A percentile compares a stretch with the other conserved stretches of the same genome.
These are phyloP conservation scores for Calephelis nemesis DNA, from an alignment of 1,140 invertebrate species.

Conservation along the genomic window DNA sequence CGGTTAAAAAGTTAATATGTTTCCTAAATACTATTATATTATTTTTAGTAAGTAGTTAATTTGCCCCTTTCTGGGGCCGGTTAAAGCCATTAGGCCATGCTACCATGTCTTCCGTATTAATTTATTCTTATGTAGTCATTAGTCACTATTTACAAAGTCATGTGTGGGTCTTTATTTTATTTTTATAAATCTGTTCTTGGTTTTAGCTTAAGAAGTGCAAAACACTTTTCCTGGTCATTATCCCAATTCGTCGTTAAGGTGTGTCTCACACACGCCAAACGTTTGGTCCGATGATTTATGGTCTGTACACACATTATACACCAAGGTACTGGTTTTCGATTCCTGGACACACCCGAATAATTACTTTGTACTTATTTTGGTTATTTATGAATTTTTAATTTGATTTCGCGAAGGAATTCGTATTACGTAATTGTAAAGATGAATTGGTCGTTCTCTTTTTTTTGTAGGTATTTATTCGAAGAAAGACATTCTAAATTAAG, in stretches of 20 bases:
- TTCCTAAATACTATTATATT: no score
- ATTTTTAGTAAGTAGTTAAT: no score
- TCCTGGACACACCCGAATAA: slow-evolving; percentile 31
- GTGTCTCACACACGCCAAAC: slow-evolving; percentile 33
- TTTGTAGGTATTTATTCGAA: no score
- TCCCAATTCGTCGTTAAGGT: slow-evolving; percentile 57
- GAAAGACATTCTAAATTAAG: background rate
- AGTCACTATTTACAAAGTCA: no score
- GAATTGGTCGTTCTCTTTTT: background rate
- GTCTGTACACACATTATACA: slow-evolving; percentile 34
- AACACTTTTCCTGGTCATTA: slow-evolving; percentile 34
- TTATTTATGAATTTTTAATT: slow-evolving; percentile 27
- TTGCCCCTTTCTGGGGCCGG: no score
- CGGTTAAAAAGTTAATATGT: no score
- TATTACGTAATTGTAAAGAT: slow-evolving; percentile 7
- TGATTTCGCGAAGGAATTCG: slow-evolving; percentile 15
- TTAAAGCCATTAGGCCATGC: no score
- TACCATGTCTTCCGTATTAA: no score
- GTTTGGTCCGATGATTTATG: slow-evolving; percentile 47
- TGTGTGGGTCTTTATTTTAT: no score
- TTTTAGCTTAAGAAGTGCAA: background rate
- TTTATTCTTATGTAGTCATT: no score
- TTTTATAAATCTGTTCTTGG: background rate
- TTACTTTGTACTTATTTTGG: slow-evolving; percentile 29
- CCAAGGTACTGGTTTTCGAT: slow-evolving; percentile 34